These are phyloP conservation scores for Osedax frankpressi DNA, from an alignment of 2,888 invertebrate species.

Conservation along the genomic window DNA sequence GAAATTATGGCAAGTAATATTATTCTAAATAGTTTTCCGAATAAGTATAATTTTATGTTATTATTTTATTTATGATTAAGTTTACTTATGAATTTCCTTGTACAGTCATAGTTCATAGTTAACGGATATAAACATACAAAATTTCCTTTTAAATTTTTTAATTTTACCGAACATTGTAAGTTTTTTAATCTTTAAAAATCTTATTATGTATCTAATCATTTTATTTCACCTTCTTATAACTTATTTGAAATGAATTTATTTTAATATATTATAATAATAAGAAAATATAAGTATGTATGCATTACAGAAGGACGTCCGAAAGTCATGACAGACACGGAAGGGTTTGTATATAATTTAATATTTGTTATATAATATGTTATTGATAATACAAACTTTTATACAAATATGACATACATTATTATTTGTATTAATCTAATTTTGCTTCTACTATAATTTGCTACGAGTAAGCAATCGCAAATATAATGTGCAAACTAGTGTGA, in stretches of 20 bases:
- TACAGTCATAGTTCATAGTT: too few species aligned
- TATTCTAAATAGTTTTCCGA: too few species aligned
- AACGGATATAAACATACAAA: not conserved
- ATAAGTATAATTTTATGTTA: too few species aligned
- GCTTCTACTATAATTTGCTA: not conserved
- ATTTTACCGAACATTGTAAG: not conserved
- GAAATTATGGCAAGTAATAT: too few species aligned
- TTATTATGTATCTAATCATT: too few species aligned
- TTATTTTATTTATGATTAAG: too few species aligned
- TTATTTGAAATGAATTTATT: too few species aligned
- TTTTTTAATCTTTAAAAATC: not conserved
- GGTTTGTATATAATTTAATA: constrained; percentile 14
- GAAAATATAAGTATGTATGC: not conserved
- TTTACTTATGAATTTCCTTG: too few species aligned
- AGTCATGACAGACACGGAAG: constrained; percentile 26
- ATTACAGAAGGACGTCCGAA: constrained; percentile 26
- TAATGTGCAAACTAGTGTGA: too few species aligned
- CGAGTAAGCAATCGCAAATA: too few species aligned
- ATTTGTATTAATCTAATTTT: not conserved
- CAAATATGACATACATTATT: constrained; percentile 39
- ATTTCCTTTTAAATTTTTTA: not conserved
- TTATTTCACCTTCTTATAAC: too few species aligned
- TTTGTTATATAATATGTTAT: not conserved
- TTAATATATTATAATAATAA: too few species aligned
- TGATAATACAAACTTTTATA: constrained; percentile 1